phyloP scores from a whole-genome alignment of 2,888 invertebrate genomes.

The Tachystola acroxantha region DNA sequence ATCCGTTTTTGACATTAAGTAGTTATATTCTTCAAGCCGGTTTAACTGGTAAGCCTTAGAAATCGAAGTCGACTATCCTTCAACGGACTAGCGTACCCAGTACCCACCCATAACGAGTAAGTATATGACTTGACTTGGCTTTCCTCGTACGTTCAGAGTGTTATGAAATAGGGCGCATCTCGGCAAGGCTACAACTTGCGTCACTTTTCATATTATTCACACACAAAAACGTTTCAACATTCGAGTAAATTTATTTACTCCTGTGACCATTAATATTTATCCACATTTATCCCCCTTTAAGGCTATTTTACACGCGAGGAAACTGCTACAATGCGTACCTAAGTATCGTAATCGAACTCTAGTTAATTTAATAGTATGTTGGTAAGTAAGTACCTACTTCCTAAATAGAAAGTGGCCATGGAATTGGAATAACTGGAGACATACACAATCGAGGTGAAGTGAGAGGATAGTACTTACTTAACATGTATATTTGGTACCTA shows the following conservation, averaged over 20 bases:
- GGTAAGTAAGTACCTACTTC: too few relatives aligned
- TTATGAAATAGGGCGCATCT: slow-evolving; percentile 62
- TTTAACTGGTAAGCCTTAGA: slow-evolving; percentile 4
- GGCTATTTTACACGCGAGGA: slow-evolving; percentile 13
- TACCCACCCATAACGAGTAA: slow-evolving; percentile 1
- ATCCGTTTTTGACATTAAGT: too few relatives aligned
- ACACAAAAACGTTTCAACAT: slow-evolving; percentile 58
- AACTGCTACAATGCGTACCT: too few relatives aligned
- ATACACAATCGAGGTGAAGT: too few relatives aligned
- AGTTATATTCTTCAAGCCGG: too few relatives aligned
- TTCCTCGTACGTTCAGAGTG: slow-evolving; percentile 15
- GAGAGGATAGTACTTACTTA: too few relatives aligned
- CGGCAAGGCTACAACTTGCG: slow-evolving; percentile 62
- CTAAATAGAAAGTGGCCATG: too few relatives aligned
- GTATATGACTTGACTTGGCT: slow-evolving; percentile 9
- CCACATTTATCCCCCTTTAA: slow-evolving; percentile 37
- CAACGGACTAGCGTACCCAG: slow-evolving; percentile 2
- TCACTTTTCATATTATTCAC: slow-evolving; percentile 64
- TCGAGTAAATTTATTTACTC: slow-evolving; percentile 47
- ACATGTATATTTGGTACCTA: too few relatives aligned
- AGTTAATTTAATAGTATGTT: too few relatives aligned
- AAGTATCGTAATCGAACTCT: too few relatives aligned
- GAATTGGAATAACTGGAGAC: too few relatives aligned
- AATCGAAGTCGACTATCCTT: slow-evolving; percentile 3
- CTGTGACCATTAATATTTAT: slow-evolving; percentile 47